These are phyloP conservation scores for Embiotoca jacksoni DNA, from an alignment of 2,113 vertebrate species.

Conservation along the genomic window DNA sequence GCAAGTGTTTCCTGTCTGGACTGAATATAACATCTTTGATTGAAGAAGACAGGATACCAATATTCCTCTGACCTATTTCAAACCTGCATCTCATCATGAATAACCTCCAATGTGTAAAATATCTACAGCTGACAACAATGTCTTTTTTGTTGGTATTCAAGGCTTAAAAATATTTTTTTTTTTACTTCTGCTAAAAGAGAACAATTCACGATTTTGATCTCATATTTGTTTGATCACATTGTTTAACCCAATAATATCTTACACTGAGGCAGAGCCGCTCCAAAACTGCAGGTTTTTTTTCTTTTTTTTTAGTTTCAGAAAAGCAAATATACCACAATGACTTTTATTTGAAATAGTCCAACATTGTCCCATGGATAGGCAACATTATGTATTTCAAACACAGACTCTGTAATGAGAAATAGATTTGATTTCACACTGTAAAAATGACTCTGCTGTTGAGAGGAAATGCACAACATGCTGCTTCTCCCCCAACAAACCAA, in stretches of 20 bases:
- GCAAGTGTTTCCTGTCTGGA: constrained; percentile 32
- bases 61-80: constrained; percentile 41
- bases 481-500: constrained; percentile 35
- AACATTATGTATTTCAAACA: constrained; percentile 40
- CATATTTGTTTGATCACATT: constrained; percentile 23
- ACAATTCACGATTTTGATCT: constrained; percentile 16
- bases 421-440: constrained; percentile 68
- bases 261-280: not conserved
- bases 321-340: constrained; percentile 46
- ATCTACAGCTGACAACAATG: constrained; percentile 14
- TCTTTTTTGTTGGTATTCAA: not conserved
- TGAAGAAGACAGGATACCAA: constrained; percentile 22
- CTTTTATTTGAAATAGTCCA: constrained; percentile 50
- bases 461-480: constrained; percentile 35
- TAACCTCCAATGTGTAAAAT: constrained; percentile 5
- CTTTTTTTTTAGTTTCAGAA: constrained; percentile 5
- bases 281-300: constrained; percentile 8
- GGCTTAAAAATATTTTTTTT: not conserved
- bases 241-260: constrained; percentile 35
- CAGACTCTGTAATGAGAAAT: constrained; percentile 70
- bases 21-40: constrained; percentile 48
- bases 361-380: constrained; percentile 43
- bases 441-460: constrained; percentile 42
- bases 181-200: constrained; percentile 7
- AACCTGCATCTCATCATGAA: constrained; percentile 26